Evolutionary conservation across 2,113 vertebrate genomes (phyloP).

Genomic region (Corythoichthys intestinalis): DNA sequence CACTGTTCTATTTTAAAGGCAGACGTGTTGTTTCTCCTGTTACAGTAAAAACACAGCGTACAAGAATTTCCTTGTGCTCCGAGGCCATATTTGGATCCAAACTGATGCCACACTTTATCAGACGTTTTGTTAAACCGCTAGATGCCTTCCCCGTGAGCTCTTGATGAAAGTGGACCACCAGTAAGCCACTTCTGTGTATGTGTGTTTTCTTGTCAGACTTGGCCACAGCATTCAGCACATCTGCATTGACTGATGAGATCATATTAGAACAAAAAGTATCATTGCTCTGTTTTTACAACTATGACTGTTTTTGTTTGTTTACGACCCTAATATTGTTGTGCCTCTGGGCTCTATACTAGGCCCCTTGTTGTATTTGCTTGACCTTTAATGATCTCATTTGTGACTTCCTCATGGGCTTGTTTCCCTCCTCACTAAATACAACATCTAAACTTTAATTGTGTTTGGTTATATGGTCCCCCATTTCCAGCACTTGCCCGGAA

Average conservation of each 20-base stretch:
- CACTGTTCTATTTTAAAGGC: slow-evolving; percentile 3
- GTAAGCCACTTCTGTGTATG: neutral
- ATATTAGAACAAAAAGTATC: no score
- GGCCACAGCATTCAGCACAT: no score
- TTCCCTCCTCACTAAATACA: neutral
- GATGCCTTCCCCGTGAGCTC: neutral
- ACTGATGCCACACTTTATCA: neutral
- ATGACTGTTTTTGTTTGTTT: neutral
- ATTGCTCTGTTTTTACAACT: neutral
- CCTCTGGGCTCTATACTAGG: neutral
- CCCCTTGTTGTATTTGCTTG: no score
- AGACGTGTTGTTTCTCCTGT: neutral
- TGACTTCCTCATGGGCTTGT: neutral
- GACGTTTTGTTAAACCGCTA: neutral
- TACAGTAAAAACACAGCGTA: neutral
- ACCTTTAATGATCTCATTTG: neutral
- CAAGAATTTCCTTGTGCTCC: neutral
- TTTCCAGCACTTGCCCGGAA: neutral
- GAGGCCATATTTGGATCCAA: neutral
- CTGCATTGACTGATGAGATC: neutral
- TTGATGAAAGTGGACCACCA: neutral
- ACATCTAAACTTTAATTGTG: neutral
- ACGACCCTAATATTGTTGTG: neutral
- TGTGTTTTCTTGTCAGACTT: no score
- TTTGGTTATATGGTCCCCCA: neutral